Percentiles rank a stretch among this genome's conserved stretches.
These are phyloP conservation scores for Aplysia californica DNA, from an alignment of 1,140 invertebrate genomes.

Conservation along the genomic window DNA sequence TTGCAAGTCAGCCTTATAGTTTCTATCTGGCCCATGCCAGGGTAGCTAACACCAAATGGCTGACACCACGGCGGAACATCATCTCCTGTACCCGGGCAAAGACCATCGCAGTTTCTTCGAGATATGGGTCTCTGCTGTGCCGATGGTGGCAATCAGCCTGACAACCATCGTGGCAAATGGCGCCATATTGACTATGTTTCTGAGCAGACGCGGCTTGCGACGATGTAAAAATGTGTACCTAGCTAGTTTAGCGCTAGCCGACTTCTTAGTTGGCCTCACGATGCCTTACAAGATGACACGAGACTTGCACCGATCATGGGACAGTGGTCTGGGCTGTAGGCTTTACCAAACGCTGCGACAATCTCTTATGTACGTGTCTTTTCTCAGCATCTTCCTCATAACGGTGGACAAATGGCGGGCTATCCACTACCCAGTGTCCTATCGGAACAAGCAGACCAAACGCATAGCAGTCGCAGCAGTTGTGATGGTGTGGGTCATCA, in stretches of 20 bases:
- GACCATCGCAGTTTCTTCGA: conserved; percentile 27
- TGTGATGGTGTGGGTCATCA: conserved; percentile 39
- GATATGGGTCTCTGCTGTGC: conserved; percentile 40
- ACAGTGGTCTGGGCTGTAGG: conserved; percentile 35
- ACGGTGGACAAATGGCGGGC: conserved; percentile 56
- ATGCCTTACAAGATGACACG: conserved; percentile 46
- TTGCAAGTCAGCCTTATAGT: not conserved
- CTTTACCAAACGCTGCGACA: conserved; percentile 46
- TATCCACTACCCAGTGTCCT: conserved; percentile 55
- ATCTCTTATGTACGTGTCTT: conserved; percentile 47
- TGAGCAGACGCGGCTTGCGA: conserved; percentile 37
- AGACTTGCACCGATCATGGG: conserved; percentile 38
- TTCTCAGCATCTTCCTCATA: conserved; percentile 57
- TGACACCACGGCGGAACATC: not conserved
- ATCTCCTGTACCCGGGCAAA: not conserved
- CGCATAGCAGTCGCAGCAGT: conserved; percentile 40
- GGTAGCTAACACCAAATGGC: conserved; percentile 4
- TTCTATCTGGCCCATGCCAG: not conserved
- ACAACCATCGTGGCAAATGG: conserved; percentile 47
- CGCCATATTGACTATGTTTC: conserved; percentile 47
- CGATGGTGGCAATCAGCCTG: conserved; percentile 41
- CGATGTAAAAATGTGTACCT: conserved; percentile 54
- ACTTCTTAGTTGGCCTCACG: conserved; percentile 48
- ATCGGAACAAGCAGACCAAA: conserved; percentile 45
- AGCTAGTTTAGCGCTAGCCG: conserved; percentile 48